These are phyloP conservation scores for Scytalopus superciliaris DNA, from an alignment of 2,113 vertebrate species.

Conservation along the genomic window DNA sequence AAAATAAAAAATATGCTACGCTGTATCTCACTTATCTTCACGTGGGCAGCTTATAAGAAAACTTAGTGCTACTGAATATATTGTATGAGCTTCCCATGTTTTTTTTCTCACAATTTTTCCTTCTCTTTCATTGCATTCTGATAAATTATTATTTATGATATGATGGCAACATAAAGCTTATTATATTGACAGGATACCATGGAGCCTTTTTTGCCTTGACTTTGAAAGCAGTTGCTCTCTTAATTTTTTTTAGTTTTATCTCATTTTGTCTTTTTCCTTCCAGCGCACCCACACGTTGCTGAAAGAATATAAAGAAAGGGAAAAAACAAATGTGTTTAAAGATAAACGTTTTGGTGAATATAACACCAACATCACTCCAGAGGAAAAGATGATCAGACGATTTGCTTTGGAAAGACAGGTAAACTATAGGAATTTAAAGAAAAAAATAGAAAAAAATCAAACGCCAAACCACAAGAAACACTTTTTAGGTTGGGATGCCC, in stretches of 20 bases:
- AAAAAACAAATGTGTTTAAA: slow-evolving; percentile 84
- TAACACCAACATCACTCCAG: slow-evolving; percentile 81
- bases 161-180: not conserved
- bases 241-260: not conserved
- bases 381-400: slow-evolving; percentile 93
- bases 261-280: not conserved
- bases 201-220: not conserved
- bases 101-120: not conserved
- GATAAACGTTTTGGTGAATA: slow-evolving; percentile 93
- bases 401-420: slow-evolving; percentile 96
- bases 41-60: not conserved
- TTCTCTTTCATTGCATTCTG: not conserved
- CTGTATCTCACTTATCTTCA: no score
- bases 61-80: not conserved
- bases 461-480: not conserved
- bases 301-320: slow-evolving; percentile 89
- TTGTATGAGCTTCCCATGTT: not conserved
- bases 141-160: not conserved
- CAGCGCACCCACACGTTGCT: slow-evolving; percentile 92
- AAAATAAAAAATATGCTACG: no score
- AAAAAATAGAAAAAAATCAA: not conserved
- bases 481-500: not conserved
- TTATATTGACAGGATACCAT: not conserved
- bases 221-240: not conserved
- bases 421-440: not conserved